These are phyloP conservation scores for Heliconius charithonia DNA, from an alignment of 2,888 invertebrate species.

Conservation along the genomic window DNA sequence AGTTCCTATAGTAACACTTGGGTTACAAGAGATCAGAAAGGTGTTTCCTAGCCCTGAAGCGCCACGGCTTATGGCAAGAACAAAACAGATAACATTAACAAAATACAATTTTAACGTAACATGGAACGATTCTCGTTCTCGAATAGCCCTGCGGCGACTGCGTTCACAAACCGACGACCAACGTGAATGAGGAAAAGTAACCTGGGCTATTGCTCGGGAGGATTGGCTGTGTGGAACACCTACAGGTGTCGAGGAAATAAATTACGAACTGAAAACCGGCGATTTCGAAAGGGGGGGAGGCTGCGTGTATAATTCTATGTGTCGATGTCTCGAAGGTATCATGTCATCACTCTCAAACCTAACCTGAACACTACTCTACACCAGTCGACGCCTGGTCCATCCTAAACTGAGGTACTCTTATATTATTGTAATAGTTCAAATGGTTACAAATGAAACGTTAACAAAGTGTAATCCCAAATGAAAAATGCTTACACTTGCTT, in stretches of 20 bases:
- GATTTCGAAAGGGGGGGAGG: constrained; percentile 64
- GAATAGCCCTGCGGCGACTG: constrained; percentile 82
- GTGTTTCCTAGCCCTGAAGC: constrained; percentile 66
- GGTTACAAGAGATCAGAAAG: constrained; percentile 26
- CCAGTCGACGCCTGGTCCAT: constrained; percentile 84
- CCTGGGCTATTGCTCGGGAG: constrained; percentile 75
- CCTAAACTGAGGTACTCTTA: constrained; percentile 83
- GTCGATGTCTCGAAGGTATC: constrained; percentile 75
- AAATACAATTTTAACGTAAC: constrained; percentile 78
- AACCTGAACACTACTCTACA: constrained; percentile 74
- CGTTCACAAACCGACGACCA: constrained; percentile 62
- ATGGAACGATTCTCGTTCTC: constrained; percentile 76
- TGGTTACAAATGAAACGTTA: constrained; percentile 82
- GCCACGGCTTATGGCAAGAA: constrained; percentile 64
- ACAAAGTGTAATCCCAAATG: constrained; percentile 82
- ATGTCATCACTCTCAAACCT: constrained; percentile 71
- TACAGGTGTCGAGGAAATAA: constrained; percentile 46
- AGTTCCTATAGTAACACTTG: constrained; percentile 54
- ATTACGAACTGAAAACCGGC: constrained; percentile 53
- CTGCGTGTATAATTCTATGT: constrained; percentile 71
- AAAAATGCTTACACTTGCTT: constrained; percentile 82
- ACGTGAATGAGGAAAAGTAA: constrained; percentile 72
- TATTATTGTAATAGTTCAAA: constrained; percentile 81
- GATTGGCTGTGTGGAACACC: constrained; percentile 59
- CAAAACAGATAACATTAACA: constrained; percentile 80